Evolutionary conservation across 2,113 vertebrate species (phyloP), one percentile per base, ranked within the genome.

Genomic region (Chascanopsetta lugubris): DNA sequence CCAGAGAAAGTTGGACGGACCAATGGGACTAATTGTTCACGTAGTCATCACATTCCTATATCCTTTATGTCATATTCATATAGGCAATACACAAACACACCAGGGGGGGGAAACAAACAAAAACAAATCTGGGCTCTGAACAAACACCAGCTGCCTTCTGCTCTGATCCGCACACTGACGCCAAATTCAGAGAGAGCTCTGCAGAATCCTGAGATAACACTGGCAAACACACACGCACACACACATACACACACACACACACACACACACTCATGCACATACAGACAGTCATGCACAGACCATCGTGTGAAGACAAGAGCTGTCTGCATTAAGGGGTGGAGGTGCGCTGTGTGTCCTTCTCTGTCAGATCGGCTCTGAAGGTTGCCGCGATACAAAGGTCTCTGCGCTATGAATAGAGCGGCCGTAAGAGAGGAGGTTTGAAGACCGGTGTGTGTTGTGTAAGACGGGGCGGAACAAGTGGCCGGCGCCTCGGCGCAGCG

Each of bases 351-450:
- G 51, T 62, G 63, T 63, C 60, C 59, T 66, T 29, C 42, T 42
- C 47, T 72, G 71, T 57, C 51, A 72, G 13, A 72, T 22, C 38
- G 50, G 32, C 55, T 67, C 15, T 64, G 34, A 77, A 79, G 50
- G 70, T 72, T 80, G 71, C 61, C 68, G 57, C 49, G 58, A 77
- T 54, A 61, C 29, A 58, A 75, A 83, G 26, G 69, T 81, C 25
- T 66, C 60, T 70, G 34, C 24, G 29, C 60, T 73, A 55, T 72
- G 43, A 72, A 74, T 55, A 73, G 46, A 50, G 47, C 9, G 57
- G 53, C 30, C 40, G 38, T 20, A 18, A 34, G 20, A 49, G 50
- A 42, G 18, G 7, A 59, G 2, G 42, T 1, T 34, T 68, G 47
- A 57, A 32, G 22, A 24, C 29, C 17, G 38, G n/a, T 17, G 3